Percentiles rank a stretch among this genome's conserved stretches.
phyloP scores from a whole-genome alignment of 1,140 invertebrate genomes.

The Saccostrea echinata region DNA sequence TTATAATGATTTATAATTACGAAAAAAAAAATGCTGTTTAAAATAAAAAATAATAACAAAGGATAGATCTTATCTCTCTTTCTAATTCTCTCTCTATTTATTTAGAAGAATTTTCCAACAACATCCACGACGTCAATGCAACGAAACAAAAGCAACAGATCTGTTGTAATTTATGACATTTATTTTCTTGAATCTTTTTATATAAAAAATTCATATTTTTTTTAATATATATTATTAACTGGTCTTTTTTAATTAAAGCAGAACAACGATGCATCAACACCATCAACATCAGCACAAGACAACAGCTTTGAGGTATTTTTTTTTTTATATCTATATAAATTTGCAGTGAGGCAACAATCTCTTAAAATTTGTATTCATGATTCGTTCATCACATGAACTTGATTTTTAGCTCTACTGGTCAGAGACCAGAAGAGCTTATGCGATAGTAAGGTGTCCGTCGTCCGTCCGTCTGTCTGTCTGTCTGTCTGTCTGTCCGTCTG shows the following conservation, averaged over 20 bases:
- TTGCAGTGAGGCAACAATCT: not conserved
- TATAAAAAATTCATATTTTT: not conserved
- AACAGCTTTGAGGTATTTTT: conserved; percentile 13
- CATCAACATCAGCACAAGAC: not conserved
- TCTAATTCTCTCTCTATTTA: conserved; percentile 8
- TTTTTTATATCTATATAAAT: not conserved
- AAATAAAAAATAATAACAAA: conserved; percentile 14
- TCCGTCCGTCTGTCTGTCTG: no score
- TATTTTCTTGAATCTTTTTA: not conserved
- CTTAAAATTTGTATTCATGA: conserved; percentile 17
- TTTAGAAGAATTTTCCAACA: conserved; percentile 18
- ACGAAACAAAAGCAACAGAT: conserved; percentile 11
- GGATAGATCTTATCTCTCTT: conserved; percentile 1
- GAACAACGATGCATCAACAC: not conserved
- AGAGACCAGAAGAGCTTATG: no score
- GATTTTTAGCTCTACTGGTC: no score
- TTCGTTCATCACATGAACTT: conserved; percentile 8
- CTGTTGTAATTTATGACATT: not conserved
- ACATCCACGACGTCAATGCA: conserved; percentile 15
- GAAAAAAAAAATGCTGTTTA: conserved; percentile 6
- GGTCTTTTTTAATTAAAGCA: conserved; percentile 5
- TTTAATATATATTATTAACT: not conserved
- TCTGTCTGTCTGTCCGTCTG: no score
- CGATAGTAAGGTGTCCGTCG: no score
- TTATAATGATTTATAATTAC: conserved; percentile 1